These are phyloP conservation scores for Psilanteris sp. DNA, from an alignment of 1,140 invertebrate species.

Conservation along the genomic window DNA sequence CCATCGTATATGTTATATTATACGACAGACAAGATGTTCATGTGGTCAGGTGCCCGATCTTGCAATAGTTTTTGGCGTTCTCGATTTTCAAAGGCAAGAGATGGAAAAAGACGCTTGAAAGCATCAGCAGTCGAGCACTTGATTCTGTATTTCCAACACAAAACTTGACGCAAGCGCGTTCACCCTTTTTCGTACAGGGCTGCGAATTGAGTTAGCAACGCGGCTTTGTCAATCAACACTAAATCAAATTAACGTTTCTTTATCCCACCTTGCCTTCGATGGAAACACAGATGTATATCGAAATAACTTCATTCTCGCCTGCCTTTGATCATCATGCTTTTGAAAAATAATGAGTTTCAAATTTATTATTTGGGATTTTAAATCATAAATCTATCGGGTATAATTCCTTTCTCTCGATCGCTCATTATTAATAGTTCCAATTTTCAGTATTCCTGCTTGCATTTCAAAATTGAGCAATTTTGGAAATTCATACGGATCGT, in stretches of 20 bases:
- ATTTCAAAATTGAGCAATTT: slow-evolving; percentile 17
- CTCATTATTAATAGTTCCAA: too few relatives aligned
- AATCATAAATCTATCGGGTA: too few relatives aligned
- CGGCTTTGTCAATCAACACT: slow-evolving; percentile 63
- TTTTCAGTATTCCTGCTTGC: too few relatives aligned
- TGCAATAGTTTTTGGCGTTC: slow-evolving; percentile 35
- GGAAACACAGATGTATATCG: slow-evolving; percentile 22
- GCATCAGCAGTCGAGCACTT: slow-evolving; percentile 4
- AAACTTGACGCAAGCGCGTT: slow-evolving; percentile 44
- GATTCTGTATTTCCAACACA: slow-evolving; percentile 39
- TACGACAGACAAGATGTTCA: slow-evolving; percentile 43
- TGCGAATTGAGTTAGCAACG: slow-evolving; percentile 61
- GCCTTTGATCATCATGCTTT: slow-evolving; percentile 35
- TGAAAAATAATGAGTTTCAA: slow-evolving; percentile 28
- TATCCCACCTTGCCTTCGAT: slow-evolving; percentile 38
- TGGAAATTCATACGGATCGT: slow-evolving; percentile 11
- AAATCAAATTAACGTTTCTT: slow-evolving; percentile 64
- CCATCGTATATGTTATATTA: slow-evolving; percentile 41
- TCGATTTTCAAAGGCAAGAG: slow-evolving; percentile 54
- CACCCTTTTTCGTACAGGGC: slow-evolving; percentile 48
- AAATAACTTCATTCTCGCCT: slow-evolving; percentile 27
- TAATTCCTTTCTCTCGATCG: too few relatives aligned
- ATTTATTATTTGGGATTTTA: slow-evolving; percentile 17
- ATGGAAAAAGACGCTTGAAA: slow-evolving; percentile 27
- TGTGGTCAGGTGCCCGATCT: slow-evolving; percentile 60